Evolutionary conservation across 1,140 invertebrate genomes (phyloP), one percentile per base, ranked within the genome.

Genomic region (Patella vulgata): DNA sequence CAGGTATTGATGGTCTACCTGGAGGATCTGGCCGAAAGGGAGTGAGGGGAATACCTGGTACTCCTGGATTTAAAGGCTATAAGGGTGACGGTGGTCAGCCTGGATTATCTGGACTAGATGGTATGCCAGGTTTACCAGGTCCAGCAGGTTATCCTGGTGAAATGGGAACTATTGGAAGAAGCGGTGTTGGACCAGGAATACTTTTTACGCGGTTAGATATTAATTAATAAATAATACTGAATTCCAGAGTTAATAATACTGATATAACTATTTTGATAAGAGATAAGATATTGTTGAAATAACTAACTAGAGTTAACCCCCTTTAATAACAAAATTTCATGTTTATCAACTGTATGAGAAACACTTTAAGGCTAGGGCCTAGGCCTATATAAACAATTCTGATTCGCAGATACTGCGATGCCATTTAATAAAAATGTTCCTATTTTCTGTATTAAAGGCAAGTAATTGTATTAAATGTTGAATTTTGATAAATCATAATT

Each of bases 41-140:
- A 87, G 85, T 57, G 84, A 82, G 82, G 92, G 95, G 75, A 92
- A 92, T 14, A 4, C 19, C 56, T 42, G 79, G 79, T 21, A 27
- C 21, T 1, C 55, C 31, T 31, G 71, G 68, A 46, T 3, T 44
- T 12, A 9, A 31, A 39, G 70, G 70, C 21, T 23, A 28, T 21
- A 42, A 27, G 90, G 59, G 85, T 73, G 78, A 90, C 87, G 9
- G 40, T 50, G 72, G 73, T 28, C 19, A 53, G 27, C 58, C 48
- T 21, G 70, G 70, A 36, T 87, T 47, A 90, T 85, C 17, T 91
- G 63, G 36, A 87, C 33, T 57, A 19, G 43, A 61, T 59, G 74
- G 74, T 25, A 58, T 62, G 11, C 56, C 63, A 55, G 78, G 75
- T 52, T 47, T 62, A 1, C 69, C 65, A 27, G 79, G 74, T 43